These are phyloP conservation scores for Hydrozoanthus gracilis DNA, from an alignment of 92 coral and sea anemone genomes.

Conservation along the genomic window DNA sequence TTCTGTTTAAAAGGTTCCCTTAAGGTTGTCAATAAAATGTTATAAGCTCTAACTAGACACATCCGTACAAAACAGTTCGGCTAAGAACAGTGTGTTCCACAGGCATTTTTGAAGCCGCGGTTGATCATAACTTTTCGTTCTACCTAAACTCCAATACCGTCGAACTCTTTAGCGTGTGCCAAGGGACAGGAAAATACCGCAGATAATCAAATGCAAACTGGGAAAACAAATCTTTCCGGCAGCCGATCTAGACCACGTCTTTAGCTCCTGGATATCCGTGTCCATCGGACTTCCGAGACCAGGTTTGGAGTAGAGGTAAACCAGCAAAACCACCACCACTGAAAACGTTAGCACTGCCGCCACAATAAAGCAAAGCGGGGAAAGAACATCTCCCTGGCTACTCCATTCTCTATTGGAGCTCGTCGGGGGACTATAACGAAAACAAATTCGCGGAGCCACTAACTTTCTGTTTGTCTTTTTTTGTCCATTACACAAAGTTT, in stretches of 20 bases:
- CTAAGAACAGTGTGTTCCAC: too few species aligned
- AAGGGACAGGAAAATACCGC: neutral
- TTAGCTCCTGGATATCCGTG: neutral
- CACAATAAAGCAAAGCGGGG: neutral
- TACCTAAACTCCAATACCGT: too few species aligned
- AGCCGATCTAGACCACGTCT: neutral
- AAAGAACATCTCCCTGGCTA: neutral
- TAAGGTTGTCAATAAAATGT: too few species aligned
- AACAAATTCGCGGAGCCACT: neutral
- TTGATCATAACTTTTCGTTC: too few species aligned
- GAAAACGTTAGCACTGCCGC: neutral
- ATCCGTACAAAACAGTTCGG: too few species aligned
- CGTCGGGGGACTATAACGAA: neutral
- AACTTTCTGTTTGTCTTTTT: neutral
- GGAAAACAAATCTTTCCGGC: neutral
- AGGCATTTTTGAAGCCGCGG: too few species aligned
- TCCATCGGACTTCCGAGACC: slow-evolving; percentile 20
- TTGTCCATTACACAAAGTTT: neutral
- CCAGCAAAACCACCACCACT: neutral
- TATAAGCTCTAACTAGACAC: too few species aligned
- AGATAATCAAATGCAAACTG: neutral
- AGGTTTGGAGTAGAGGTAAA: neutral
- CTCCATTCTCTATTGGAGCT: neutral
- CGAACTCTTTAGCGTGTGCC: too few species aligned
- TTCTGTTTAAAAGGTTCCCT: too few species aligned